These are phyloP conservation scores for Brachionus angularis DNA, from an alignment of 1,140 invertebrate genomes.

Conservation along the genomic window DNA sequence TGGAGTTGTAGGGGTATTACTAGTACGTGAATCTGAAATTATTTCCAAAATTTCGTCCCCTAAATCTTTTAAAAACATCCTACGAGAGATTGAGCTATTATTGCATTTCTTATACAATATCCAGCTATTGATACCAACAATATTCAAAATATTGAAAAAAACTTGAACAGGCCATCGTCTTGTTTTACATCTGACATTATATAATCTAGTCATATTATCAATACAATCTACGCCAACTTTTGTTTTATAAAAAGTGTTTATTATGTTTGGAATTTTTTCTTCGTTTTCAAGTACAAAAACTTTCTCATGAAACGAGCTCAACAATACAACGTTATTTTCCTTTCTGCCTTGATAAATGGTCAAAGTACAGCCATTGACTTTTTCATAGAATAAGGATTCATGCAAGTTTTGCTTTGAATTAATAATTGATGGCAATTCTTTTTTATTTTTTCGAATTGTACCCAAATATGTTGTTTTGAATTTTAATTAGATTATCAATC, in stretches of 20 bases:
- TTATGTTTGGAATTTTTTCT: slow-evolving; percentile 44
- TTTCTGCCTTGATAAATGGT: slow-evolving; percentile 46
- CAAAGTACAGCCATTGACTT: slow-evolving; percentile 38
- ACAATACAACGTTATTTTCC: slow-evolving; percentile 44
- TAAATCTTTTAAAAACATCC: not conserved
- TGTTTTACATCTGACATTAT: not conserved
- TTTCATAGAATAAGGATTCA: not conserved
- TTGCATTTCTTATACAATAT: not conserved
- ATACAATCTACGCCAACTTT: slow-evolving; percentile 45
- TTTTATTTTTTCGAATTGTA: not conserved
- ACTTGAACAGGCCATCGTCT: slow-evolving; percentile 11
- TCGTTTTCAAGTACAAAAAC: not conserved
- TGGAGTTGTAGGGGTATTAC: not conserved
- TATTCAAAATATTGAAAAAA: slow-evolving; percentile 1
- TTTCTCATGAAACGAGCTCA: slow-evolving; percentile 42
- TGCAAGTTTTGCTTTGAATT: not conserved
- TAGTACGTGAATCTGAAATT: not conserved
- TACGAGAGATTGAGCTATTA: not conserved
- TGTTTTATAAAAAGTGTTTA: slow-evolving; percentile 45
- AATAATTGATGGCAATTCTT: not conserved
- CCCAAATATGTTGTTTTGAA: slow-evolving; percentile 5
- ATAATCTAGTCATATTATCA: slow-evolving; percentile 35
- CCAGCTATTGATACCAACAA: slow-evolving; percentile 2
- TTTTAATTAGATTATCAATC: not conserved
- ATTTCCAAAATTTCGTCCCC: not conserved